Percentiles rank a stretch among this genome's conserved stretches.
Evolutionary conservation across 2,888 invertebrate species (phyloP).

Genomic region (Andricus curvator): DNA sequence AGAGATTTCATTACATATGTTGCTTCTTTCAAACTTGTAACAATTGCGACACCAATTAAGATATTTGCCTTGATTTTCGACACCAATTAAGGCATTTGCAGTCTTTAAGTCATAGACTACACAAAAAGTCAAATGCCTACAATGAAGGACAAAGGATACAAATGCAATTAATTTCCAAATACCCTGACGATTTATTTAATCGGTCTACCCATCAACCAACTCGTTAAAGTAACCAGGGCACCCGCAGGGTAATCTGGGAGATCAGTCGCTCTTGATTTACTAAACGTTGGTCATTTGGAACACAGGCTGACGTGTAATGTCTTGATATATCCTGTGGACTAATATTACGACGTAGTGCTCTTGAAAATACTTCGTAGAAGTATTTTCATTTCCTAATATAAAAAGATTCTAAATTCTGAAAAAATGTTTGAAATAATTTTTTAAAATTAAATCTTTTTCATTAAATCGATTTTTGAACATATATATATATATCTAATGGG

Average conservation of each 20-base stretch:
- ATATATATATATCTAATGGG: too few relatives aligned
- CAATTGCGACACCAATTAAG: neutral
- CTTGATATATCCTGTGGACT: conserved; percentile 51
- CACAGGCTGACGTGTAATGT: conserved; percentile 52
- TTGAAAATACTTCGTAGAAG: neutral
- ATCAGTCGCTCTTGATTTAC: conserved; percentile 57
- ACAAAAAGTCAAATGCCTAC: neutral
- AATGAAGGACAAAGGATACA: conserved; percentile 27
- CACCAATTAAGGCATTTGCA: neutral
- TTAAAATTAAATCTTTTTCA: too few relatives aligned
- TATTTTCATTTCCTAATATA: neutral
- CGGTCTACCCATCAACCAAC: conserved; percentile 55
- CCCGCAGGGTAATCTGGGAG: conserved; percentile 59
- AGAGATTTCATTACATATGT: neutral
- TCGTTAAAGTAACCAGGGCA: conserved; percentile 59
- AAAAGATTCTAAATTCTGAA: neutral
- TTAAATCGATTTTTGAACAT: too few relatives aligned
- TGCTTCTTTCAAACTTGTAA: neutral
- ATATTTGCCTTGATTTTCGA: too few relatives aligned
- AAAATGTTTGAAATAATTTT: too few relatives aligned
- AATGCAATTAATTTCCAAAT: conserved; percentile 40
- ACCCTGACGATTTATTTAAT: conserved; percentile 54
- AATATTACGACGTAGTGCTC: conserved; percentile 48
- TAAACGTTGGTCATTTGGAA: conserved; percentile 53
- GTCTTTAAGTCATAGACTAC: neutral